Percentiles rank a stretch among this genome's conserved stretches.
phyloP scores from a whole-genome alignment of 2,888 invertebrate species.

The Philereme transversata region DNA sequence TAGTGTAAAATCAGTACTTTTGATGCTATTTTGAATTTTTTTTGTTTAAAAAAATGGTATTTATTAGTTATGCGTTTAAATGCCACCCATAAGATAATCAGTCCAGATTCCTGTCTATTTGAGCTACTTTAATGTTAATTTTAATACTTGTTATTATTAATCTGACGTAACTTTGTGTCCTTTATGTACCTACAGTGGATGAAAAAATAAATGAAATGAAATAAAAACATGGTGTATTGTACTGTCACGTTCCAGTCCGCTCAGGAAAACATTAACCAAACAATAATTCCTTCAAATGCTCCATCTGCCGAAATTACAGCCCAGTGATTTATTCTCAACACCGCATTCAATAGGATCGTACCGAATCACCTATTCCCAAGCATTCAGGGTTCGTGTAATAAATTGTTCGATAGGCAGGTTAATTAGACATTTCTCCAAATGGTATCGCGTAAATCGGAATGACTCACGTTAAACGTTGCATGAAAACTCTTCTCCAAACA shows the following conservation, averaged over 20 bases:
- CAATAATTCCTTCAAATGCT: conserved; percentile 42
- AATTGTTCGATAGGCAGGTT: conserved; percentile 76
- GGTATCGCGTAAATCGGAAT: conserved; percentile 65
- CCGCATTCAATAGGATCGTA: conserved; percentile 66
- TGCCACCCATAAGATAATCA: too few relatives aligned
- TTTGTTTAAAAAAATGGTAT: too few relatives aligned
- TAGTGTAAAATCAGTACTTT: too few relatives aligned
- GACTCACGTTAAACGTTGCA: conserved; percentile 53
- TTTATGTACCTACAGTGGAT: background rate
- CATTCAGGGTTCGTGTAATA: conserved; percentile 65
- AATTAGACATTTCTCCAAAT: conserved; percentile 75
- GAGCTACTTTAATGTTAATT: too few relatives aligned
- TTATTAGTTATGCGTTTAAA: too few relatives aligned
- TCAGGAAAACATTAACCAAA: conserved; percentile 35
- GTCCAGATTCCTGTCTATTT: too few relatives aligned
- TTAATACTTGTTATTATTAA: too few relatives aligned
- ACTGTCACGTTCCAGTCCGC: conserved; percentile 24
- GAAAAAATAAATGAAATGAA: too few relatives aligned
- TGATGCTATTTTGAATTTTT: too few relatives aligned
- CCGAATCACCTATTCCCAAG: conserved; percentile 60
- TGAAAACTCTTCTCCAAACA: conserved; percentile 56
- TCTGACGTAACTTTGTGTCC: background rate
- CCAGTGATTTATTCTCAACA: conserved; percentile 59
- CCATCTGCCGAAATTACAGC: conserved; percentile 49
- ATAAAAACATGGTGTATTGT: background rate